Evolutionary conservation across 1,140 invertebrate genomes (phyloP), one percentile per base, ranked within the genome.

Genomic region (Drosophila chauvacae): DNA sequence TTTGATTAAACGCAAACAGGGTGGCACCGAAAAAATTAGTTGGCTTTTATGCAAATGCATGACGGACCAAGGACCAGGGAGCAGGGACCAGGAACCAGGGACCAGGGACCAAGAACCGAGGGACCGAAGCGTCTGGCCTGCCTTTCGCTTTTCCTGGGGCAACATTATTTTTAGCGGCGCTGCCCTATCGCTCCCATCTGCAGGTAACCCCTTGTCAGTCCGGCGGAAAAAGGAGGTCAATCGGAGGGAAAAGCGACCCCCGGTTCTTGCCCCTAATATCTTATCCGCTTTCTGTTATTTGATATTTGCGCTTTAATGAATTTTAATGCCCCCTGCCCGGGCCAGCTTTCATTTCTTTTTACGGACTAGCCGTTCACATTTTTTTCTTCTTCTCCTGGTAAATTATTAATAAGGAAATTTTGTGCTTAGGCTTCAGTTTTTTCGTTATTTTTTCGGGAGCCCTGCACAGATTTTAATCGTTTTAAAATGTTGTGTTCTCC

Each of bases 41-140:
- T 90, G 85, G 76, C 85, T 90, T 90, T 88, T 88, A 88, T 88
- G 84, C 84, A 88, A 88, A 88, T 88, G 84, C 80, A 87, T 87
- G 80, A 44, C 44, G 77, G 58, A 35, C 50, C 57, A 33, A 39
- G 16, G 23, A 35, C n/a, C 42, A 16, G 2, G 51, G 18, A 23
- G 0, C 18, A 9, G 0, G 30, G 13, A 20, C 7, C 20, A 23
- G 1, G 20, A 6, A 35, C 11, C 41, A 9, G 1, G 26, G 2
- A 9, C 0, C 28, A 7, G 3, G 28, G 11, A 20, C 7, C 18
- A 4, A 3, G 50, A n/a, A 33, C 30, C 18, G 4, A 53, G 18
- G n/a, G 50, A 53, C 18, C 50, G 11, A 33, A 18, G 28, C 11
- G 33, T 18, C 9, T 16, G 20, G 13, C 13, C 47, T 45, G 33